A percentile compares a stretch with the other conserved stretches of the same genome.
These are phyloP conservation scores for Artemia franciscana DNA, from an alignment of 1,140 invertebrate species.

Conservation along the genomic window DNA sequence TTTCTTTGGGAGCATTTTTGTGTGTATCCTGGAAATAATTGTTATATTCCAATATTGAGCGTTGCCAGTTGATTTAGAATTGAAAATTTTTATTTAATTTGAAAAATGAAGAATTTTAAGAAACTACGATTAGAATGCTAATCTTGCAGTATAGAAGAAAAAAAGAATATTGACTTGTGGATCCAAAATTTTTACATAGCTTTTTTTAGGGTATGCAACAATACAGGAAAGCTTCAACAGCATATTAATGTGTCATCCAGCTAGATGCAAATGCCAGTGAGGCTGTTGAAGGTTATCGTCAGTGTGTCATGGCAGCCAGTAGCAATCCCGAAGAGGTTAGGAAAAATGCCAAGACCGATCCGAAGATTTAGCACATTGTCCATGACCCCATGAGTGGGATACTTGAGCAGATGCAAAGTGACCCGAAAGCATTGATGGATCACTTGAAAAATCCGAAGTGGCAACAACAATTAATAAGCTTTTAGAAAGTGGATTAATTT, in stretches of 20 bases:
- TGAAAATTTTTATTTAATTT: too few species aligned
- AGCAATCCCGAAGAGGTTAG: slow-evolving; percentile 82
- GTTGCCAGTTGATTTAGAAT: too few species aligned
- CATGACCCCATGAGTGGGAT: slow-evolving; percentile 95
- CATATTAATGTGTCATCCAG: slow-evolving; percentile 86
- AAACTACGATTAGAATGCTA: too few species aligned
- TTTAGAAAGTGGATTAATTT: slow-evolving; percentile 78
- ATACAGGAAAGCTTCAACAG: slow-evolving; percentile 52
- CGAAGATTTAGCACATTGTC: slow-evolving; percentile 84
- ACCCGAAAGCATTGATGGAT: slow-evolving; percentile 67
- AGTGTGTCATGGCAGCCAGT: slow-evolving; percentile 51
- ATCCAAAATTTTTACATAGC: too few species aligned
- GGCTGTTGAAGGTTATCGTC: slow-evolving; percentile 71
- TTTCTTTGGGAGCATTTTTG: too few species aligned
- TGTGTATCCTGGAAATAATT: too few species aligned
- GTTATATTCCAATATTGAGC: too few species aligned
- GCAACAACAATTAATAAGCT: slow-evolving; percentile 91
- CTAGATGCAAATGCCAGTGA: slow-evolving; percentile 81
- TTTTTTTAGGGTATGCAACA: slow-evolving; percentile 65
- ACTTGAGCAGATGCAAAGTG: slow-evolving; percentile 92
- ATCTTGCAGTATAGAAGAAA: too few species aligned
- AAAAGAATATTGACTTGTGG: too few species aligned
- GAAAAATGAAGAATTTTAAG: too few species aligned
- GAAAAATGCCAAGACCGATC: slow-evolving; percentile 89
- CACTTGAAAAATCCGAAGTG: slow-evolving; percentile 94